These are phyloP conservation scores for Hypanus sabinus DNA, from an alignment of 2,113 vertebrate genomes.

Conservation along the genomic window DNA sequence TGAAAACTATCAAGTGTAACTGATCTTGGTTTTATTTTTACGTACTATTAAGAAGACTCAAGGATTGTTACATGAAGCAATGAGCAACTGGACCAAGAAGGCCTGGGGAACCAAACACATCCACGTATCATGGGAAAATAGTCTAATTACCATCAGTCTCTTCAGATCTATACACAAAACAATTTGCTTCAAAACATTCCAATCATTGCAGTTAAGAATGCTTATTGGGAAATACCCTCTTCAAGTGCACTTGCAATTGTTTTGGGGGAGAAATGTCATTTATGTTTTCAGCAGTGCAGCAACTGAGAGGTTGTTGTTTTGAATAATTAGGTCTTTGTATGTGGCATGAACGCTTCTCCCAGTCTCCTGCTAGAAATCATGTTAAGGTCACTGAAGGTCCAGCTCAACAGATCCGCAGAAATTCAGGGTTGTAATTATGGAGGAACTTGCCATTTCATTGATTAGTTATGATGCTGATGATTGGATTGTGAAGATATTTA, in stretches of 20 bases:
- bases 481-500: background rate
- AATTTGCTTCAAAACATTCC: background rate
- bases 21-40: background rate
- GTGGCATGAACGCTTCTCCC: background rate
- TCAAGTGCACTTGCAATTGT: background rate
- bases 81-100: slow-evolving; percentile 22
- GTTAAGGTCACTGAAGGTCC: background rate
- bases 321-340: background rate
- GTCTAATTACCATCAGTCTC: background rate
- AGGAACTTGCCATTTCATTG: background rate
- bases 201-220: background rate
- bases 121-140: too few relatives aligned
- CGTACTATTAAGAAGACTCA: background rate
- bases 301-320: background rate
- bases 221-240: background rate
- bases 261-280: background rate
- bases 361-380: background rate
- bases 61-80: background rate
- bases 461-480: background rate
- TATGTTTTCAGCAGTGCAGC: background rate
- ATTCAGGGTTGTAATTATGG: background rate
- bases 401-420: background rate
- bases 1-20: background rate
- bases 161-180: background rate
- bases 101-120: background rate